Percentiles rank a stretch among this genome's conserved stretches.
Evolutionary conservation across 2,888 invertebrate species (phyloP).

Genomic region (Drosophila suboccidentalis): DNA sequence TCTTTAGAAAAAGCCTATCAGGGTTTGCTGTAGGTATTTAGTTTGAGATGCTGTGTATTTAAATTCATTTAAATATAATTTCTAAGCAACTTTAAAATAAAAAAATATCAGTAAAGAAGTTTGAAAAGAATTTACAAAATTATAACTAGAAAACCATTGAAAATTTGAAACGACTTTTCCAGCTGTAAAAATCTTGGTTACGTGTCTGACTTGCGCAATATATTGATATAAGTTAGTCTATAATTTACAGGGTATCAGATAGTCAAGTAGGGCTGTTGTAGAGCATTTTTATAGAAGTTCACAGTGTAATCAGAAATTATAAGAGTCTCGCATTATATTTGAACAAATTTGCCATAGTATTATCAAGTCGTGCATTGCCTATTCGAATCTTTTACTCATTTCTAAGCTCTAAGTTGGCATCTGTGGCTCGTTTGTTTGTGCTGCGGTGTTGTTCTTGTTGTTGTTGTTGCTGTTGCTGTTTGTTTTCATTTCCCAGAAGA

Average conservation of each 20-base stretch:
- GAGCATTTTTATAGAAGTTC: no score
- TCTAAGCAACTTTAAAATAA: not conserved
- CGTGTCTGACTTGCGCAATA: no score
- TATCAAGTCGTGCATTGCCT: conserved; percentile 2
- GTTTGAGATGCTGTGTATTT: not conserved
- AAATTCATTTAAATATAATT: not conserved
- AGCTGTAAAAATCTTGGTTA: no score
- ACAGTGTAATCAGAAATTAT: no score
- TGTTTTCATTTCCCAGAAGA: conserved; percentile 62
- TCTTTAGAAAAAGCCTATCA: not conserved
- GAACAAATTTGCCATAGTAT: not conserved
- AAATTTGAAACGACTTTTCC: no score
- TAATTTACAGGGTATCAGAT: not conserved
- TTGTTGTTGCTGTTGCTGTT: conserved; percentile 33
- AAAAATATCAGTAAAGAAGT: not conserved
- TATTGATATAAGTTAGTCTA: no score
- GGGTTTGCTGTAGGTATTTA: not conserved
- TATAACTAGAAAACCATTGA: not conserved
- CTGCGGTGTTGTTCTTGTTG: not conserved
- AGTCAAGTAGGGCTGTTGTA: not conserved
- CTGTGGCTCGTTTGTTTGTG: conserved; percentile 34
- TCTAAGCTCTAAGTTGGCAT: conserved; percentile 34
- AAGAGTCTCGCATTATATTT: not conserved
- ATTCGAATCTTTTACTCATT: not conserved
- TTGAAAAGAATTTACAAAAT: not conserved